phyloP scores from a whole-genome alignment of 2,888 invertebrate species.

The Seira musarum region DNA sequence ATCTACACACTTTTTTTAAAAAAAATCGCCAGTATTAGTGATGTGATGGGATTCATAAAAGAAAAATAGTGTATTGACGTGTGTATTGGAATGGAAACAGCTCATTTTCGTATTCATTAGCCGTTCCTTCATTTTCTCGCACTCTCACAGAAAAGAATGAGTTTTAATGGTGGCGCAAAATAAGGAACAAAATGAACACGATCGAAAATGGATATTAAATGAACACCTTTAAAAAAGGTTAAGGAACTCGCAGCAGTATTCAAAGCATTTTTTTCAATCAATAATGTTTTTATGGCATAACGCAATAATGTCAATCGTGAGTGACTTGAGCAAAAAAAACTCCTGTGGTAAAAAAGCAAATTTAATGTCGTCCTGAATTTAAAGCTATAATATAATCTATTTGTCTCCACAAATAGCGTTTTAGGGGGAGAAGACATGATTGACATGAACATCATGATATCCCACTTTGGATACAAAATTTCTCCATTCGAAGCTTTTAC shows the following conservation, averaged over 20 bases:
- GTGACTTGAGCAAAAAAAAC: background rate
- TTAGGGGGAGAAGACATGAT: too few species aligned
- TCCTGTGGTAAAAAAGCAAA: background rate
- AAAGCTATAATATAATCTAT: too few species aligned
- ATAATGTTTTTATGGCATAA: slow-evolving; percentile 21
- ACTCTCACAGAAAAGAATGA: background rate
- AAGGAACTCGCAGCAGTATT: too few species aligned
- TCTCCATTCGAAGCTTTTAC: slow-evolving; percentile 18
- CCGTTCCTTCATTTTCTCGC: background rate
- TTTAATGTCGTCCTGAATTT: background rate
- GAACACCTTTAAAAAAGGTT: too few species aligned
- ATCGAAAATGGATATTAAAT: background rate
- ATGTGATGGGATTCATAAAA: too few species aligned
- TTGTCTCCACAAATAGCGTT: background rate
- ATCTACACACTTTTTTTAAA: background rate
- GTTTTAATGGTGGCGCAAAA: background rate
- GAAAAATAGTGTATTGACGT: background rate
- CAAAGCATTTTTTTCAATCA: too few species aligned
- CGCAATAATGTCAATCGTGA: slow-evolving; percentile 16
- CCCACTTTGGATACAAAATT: too few species aligned
- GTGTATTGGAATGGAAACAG: background rate
- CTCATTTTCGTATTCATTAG: background rate
- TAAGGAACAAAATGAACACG: background rate
- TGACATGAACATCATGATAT: too few species aligned
- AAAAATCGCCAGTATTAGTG: background rate